Evolutionary conservation across 2,888 invertebrate genomes (phyloP).

Genomic region (Sarcophaga subvicina): DNA sequence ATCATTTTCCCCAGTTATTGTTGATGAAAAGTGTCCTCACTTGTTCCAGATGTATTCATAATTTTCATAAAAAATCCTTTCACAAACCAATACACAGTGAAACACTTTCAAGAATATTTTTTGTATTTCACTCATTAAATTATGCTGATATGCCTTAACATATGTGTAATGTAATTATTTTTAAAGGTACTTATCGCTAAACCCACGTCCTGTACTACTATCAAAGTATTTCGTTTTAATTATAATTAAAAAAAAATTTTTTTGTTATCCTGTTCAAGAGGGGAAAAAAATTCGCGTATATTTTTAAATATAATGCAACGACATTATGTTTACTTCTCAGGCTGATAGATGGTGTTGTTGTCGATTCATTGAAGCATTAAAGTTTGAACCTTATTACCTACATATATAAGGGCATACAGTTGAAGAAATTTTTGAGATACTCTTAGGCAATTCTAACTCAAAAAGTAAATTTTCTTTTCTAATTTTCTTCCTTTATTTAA

Average conservation of each 20-base stretch:
- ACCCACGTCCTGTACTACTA: neutral
- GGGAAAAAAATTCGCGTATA: constrained; percentile 11
- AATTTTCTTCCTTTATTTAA: too few species aligned
- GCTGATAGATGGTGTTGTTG: constrained; percentile 16
- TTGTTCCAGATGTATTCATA: too few species aligned
- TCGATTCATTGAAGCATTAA: neutral
- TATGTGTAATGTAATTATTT: neutral
- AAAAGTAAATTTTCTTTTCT: too few species aligned
- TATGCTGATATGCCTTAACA: neutral
- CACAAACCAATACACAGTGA: too few species aligned
- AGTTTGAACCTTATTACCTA: too few species aligned
- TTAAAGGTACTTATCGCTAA: neutral
- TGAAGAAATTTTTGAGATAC: neutral
- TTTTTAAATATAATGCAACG: constrained; percentile 30
- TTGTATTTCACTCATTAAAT: neutral
- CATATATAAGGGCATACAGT: neutral
- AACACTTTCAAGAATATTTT: too few species aligned
- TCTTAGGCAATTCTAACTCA: too few species aligned
- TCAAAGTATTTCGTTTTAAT: too few species aligned
- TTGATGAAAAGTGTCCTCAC: too few species aligned
- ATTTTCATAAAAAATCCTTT: too few species aligned
- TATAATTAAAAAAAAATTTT: too few species aligned
- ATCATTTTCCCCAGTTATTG: too few species aligned
- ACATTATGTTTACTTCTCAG: constrained; percentile 26
- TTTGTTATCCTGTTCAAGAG: constrained; percentile 19